Evolutionary conservation across 2,113 vertebrate species (phyloP).

Genomic region (Numenius arquata): DNA sequence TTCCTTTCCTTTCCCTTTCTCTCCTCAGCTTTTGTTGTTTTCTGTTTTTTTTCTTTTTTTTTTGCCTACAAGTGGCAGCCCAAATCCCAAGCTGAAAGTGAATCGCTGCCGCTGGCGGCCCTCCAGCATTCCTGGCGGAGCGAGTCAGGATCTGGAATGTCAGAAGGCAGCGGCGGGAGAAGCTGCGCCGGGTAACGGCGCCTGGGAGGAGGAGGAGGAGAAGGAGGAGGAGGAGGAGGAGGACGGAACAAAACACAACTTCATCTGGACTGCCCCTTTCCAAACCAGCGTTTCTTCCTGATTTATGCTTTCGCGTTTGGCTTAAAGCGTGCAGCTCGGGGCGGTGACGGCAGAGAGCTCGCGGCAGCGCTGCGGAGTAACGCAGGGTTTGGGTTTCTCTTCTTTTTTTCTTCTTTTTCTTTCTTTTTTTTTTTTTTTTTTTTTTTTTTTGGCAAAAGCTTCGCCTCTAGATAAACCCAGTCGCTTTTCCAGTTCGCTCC

Average conservation of each 20-base stretch:
- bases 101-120: slow-evolving; percentile 76
- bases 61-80: slow-evolving; percentile 69
- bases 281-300: slow-evolving; percentile 62
- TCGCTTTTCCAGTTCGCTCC: neutral
- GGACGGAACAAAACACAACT: slow-evolving; percentile 70
- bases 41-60: neutral
- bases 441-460: neutral
- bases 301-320: slow-evolving; percentile 44
- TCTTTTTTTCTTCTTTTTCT: neutral
- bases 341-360: neutral
- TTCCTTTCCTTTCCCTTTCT: no score
- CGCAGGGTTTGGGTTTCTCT: neutral
- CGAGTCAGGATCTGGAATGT: slow-evolving; percentile 79
- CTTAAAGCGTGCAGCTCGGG: slow-evolving; percentile 18
- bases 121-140: slow-evolving; percentile 79
- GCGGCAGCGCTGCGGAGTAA: neutral
- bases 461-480: neutral
- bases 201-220: slow-evolving; percentile 25
- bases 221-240: slow-evolving; percentile 63
- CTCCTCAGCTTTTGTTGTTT: no score
- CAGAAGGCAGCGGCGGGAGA: slow-evolving; percentile 70
- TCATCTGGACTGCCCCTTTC: slow-evolving; percentile 69
- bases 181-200: slow-evolving; percentile 52
- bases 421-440: neutral
- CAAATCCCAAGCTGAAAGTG: slow-evolving; percentile 76